Base-by-base conservation (phyloP, 2,797 vertebrate genomes). In the Trachurus trachurus region DNA sequence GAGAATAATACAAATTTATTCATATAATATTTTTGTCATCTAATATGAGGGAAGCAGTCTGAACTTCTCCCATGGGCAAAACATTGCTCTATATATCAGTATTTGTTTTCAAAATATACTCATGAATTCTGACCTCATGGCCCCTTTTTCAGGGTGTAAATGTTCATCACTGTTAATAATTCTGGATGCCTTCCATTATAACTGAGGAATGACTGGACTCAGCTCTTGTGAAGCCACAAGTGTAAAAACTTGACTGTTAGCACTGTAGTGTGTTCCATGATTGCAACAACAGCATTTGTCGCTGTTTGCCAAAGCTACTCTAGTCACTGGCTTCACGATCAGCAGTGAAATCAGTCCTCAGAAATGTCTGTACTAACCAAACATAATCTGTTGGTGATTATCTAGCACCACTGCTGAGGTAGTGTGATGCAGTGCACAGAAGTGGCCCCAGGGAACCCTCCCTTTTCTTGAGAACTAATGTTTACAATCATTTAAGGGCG, bases 401-500 rank as follows among this genome's bases (percentile, higher is more conserved):
- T 83, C 80, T 78, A 62, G 84, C 80, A 67, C 80, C 86, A 81
- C 78, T 86, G 84, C 90, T 83, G 90, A 86, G 80, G 82, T 85
- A 85, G 91, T 88, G 87, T 6, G 78, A 88, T 89, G 80, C 81
- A 84, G 78, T 85, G 81, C 78, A 88, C 80, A 83, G 80, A 89
- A 85, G 85, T 89, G 89, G 84, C 90, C 88, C 79, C 12, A 15
- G 83, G 89, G 90, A 92, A 45, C 75, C 86, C 83, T 83, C 85
- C 82, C 80, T 80, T 82, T 85, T 87, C 85, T 91, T 49, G 52
- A 90, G 88, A 92, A 92, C 88, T 91, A 92, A 94, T 95, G 94
- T 95, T 95, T 94, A 94, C 94, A 94, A 87, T 94, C 88, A 67
- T 93, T 95, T 92, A 91, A 82, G 86, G 89, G 83, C 85, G 91